Base-by-base conservation (phyloP, 92 coral and sea anemone species). In the Nematostella vectensis region DNA sequence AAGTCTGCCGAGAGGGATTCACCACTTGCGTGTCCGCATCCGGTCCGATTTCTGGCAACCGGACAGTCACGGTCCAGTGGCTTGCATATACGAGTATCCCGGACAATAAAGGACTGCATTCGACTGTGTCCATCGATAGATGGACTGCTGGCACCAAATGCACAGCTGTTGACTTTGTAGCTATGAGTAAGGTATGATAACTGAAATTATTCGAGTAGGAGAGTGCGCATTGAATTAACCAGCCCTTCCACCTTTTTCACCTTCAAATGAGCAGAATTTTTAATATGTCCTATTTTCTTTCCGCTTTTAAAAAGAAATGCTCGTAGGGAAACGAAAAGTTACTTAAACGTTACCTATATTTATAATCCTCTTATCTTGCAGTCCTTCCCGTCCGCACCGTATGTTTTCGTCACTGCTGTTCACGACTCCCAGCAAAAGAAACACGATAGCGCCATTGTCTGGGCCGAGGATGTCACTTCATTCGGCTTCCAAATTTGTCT, bases 71-170 rank as follows among this genome's bases (percentile, higher is more conserved):
- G 4, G 27, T 77, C 29, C 78, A 66, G 39, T 77, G 75, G 75
- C 58, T 77, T 47, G 83, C 78, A 16, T 77, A 63, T 64, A 33
- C 48, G 13, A 48, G 62, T 3, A 62, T 38, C 25, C 78, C 83
- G 10, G 66, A 67, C 33, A n/a, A n/a, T n/a, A 21, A 42, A 29
- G 83, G 83, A 28, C 27, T 37, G 21, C 25, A 29, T 27, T 68
- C 57, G 1, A 44, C 36, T 3, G 38, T 11, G 0, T 2, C 44
- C 1, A 16, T 77, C 29, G 47, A 39, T 1, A 12, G 49, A 26
- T 77, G 83, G 83, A 62, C 72, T 18, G 25, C 83, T 6, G 83
- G 83, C 17, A 70, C 78, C 3, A 67, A 58, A 26, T 77, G 83
- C 16, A 49, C 17, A 3, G 47, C 37, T 17, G 58, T 77, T 28